phyloP scores from a whole-genome alignment of 2,797 vertebrate species.

The Hypotaenidia okinawae region DNA sequence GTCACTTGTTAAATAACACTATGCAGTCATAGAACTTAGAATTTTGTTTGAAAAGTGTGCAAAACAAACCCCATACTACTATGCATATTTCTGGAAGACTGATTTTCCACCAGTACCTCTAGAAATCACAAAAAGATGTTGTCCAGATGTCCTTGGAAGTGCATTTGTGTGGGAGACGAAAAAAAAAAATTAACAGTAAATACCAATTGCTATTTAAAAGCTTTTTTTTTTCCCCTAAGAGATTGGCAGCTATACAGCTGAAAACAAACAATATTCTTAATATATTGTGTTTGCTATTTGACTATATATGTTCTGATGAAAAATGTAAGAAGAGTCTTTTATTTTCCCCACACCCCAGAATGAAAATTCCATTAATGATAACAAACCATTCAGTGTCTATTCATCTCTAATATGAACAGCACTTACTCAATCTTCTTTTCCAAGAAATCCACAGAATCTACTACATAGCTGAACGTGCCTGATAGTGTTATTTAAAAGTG shows the following conservation, averaged over 20 bases:
- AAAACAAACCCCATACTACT: not conserved
- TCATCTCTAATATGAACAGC: not conserved
- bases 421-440: not conserved
- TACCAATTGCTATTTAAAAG: not conserved
- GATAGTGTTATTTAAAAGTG: not conserved
- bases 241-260: not conserved
- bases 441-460: not conserved
- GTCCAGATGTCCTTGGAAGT: not conserved
- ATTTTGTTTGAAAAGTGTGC: not conserved
- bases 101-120: not conserved
- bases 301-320: not conserved
- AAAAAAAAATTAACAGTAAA: not conserved
- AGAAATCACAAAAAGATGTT: not conserved
- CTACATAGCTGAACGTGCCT: not conserved
- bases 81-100: not conserved
- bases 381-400: not conserved
- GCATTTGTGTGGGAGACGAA: not conserved
- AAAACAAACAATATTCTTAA: not conserved
- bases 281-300: not conserved
- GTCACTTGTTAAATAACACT: not conserved
- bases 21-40: not conserved
- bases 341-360: accelerated
- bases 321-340: not conserved
- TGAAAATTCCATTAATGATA: not conserved
- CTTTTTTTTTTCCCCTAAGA: not conserved